phyloP scores from a whole-genome alignment of 2,888 invertebrate species.

The Ypsolopha sequella region DNA sequence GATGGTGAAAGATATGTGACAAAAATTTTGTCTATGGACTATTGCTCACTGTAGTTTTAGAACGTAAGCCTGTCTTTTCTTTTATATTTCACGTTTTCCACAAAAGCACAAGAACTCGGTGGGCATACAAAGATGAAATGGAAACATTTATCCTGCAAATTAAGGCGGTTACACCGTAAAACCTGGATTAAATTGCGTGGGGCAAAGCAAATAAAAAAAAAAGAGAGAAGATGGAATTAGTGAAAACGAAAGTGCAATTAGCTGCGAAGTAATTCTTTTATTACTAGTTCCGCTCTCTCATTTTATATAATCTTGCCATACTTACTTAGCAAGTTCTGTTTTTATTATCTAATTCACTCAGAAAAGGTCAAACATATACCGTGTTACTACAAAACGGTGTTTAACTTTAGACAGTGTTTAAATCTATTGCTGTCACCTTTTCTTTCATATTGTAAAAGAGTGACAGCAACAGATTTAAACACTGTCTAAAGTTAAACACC shows the following conservation, averaged over 20 bases:
- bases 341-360: too few relatives aligned
- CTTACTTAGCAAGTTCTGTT: background rate
- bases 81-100: background rate
- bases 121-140: conserved; percentile 3
- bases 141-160: conserved; percentile 24
- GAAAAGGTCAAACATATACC: too few relatives aligned
- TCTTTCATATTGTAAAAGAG: too few relatives aligned
- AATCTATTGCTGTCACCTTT: too few relatives aligned
- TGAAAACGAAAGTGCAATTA: background rate
- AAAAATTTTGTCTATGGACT: too few relatives aligned
- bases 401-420: too few relatives aligned
- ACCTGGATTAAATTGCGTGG: conserved; percentile 32
- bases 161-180: conserved; percentile 21
- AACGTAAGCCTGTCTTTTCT: background rate
- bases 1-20: too few relatives aligned
- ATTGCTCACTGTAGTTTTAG: too few relatives aligned
- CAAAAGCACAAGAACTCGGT: background rate
- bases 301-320: background rate
- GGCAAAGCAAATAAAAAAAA: conserved; percentile 27
- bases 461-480: too few relatives aligned
- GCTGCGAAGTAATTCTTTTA: conserved; percentile 4
- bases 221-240: conserved; percentile 5
- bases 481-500: too few relatives aligned
- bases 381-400: too few relatives aligned
- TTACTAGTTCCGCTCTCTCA: background rate